A percentile compares a stretch with the other conserved stretches of the same genome.
Evolutionary conservation across 1,140 invertebrate species (phyloP).

Genomic region (Globodera ellingtonae): DNA sequence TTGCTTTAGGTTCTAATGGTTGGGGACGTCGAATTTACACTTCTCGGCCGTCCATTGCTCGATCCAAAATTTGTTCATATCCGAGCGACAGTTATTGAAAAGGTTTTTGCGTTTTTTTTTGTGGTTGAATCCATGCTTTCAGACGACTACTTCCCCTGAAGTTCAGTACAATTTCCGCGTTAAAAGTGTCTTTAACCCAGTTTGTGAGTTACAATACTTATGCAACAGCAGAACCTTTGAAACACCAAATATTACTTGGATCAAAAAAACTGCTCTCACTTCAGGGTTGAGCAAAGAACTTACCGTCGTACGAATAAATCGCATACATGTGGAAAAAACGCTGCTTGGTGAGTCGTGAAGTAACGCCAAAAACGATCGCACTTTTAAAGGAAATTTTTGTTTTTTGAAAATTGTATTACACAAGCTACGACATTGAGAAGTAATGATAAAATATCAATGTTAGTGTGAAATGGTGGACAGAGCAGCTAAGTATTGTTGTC

Average conservation of each 20-base stretch:
- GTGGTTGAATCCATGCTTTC: neutral
- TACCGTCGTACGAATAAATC: slow-evolving; percentile 50
- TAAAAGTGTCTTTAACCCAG: slow-evolving; percentile 4
- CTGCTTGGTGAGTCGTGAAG: slow-evolving; percentile 10
- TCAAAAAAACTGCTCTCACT: slow-evolving; percentile 23
- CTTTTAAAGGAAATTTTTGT: neutral
- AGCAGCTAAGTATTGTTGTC: neutral
- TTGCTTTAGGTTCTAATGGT: slow-evolving; percentile 57
- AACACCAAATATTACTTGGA: neutral
- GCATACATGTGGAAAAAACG: slow-evolving; percentile 42
- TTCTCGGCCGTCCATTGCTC: slow-evolving; percentile 58
- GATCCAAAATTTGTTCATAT: slow-evolving; percentile 46
- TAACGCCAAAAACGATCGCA: neutral
- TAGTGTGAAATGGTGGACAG: neutral
- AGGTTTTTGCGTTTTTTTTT: slow-evolving; percentile 15
- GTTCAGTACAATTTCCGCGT: slow-evolving; percentile 38
- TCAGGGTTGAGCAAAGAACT: slow-evolving; percentile 54
- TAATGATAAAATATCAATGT: neutral
- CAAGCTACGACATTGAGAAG: neutral
- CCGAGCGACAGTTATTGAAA: slow-evolving; percentile 62
- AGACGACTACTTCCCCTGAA: slow-evolving; percentile 53
- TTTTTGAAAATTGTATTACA: neutral
- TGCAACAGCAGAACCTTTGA: neutral
- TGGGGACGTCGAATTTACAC: slow-evolving; percentile 56
- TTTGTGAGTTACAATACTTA: slow-evolving; percentile 14